These are phyloP conservation scores for Platalea minor DNA, from an alignment of 2,797 vertebrate genomes.

Conservation along the genomic window DNA sequence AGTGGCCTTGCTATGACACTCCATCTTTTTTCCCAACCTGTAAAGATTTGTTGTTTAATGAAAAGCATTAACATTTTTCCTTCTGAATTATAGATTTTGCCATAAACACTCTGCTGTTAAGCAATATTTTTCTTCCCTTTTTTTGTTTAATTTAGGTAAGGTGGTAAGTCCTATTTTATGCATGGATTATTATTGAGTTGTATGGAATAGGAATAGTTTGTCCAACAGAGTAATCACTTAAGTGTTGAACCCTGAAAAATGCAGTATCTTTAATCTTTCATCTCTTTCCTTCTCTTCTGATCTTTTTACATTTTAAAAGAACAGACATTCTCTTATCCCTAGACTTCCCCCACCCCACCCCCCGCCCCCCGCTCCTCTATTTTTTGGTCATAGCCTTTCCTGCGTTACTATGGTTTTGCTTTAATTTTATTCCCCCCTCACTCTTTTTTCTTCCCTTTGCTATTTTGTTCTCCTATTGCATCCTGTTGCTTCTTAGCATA, in stretches of 20 bases:
- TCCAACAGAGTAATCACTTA: background rate
- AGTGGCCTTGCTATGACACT: background rate
- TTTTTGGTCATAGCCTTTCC: background rate
- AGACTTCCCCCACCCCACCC: background rate
- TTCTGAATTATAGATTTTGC: background rate
- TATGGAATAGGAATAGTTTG: background rate
- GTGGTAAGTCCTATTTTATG: background rate
- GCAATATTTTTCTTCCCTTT: background rate
- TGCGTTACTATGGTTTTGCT: background rate
- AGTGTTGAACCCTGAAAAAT: background rate
- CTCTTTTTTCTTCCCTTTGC: conserved; percentile 20
- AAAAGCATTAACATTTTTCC: background rate
- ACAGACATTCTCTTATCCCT: background rate
- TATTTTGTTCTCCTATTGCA: background rate
- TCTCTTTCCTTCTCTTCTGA: background rate
- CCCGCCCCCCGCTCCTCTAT: background rate
- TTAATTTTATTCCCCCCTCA: background rate
- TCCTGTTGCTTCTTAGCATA: background rate
- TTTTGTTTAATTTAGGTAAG: background rate
- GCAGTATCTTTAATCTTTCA: background rate
- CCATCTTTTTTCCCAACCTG: background rate
- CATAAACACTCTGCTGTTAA: background rate
- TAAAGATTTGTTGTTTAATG: background rate
- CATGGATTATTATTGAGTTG: background rate
- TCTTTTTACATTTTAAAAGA: background rate